Base-by-base conservation (phyloP, 1,140 invertebrate species). In the Temnothorax longispinosus region DNA sequence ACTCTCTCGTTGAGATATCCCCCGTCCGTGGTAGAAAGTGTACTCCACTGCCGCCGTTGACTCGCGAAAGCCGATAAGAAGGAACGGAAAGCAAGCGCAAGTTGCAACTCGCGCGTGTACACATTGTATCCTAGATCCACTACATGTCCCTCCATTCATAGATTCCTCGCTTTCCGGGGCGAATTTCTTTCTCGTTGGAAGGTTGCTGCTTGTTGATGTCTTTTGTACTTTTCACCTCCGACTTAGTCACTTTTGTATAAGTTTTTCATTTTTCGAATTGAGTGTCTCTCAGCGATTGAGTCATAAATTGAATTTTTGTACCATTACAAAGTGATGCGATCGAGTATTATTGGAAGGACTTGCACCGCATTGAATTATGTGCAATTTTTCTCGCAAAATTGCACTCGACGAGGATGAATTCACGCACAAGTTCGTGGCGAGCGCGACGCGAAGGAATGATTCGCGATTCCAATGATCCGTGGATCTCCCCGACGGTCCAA, bases 61-160 rank as follows among this genome's bases (percentile, higher is more conserved):
- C 56, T 77, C 54, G 76, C 44, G 72, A 78, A 75, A 85, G 52
- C 56, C 76, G 86, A 90, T 89, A 87, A 90, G 87, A 90, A 86
- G 76, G 64, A 60, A 82, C 76, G 47, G 65, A 72, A 54, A 47
- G 80, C 52, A 74, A 75, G 54, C 52, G 80, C 69, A 27, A 74
- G 54, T 64, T 76, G 81, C 64, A 54, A 56, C 62, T 54, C 78
- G 78, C 78, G 50, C 44, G 67, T 74, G 69, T 74, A 84, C 56
- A 84, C 69, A 84, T 84, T 84, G 80, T 75, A 74, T 50, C 41
- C 41, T 62, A 62, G 27, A 75, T 50, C 44, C 41, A 84, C 54
- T 44, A 21, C 41, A 52, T 60, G 44, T 50, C 32, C 41, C 47
- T n/a, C 27, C 69, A 75, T 84, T 84, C 80, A 84, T 75, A 62